phyloP scores from a whole-genome alignment of 1,140 invertebrate species.

The Bradynema listronoti region DNA sequence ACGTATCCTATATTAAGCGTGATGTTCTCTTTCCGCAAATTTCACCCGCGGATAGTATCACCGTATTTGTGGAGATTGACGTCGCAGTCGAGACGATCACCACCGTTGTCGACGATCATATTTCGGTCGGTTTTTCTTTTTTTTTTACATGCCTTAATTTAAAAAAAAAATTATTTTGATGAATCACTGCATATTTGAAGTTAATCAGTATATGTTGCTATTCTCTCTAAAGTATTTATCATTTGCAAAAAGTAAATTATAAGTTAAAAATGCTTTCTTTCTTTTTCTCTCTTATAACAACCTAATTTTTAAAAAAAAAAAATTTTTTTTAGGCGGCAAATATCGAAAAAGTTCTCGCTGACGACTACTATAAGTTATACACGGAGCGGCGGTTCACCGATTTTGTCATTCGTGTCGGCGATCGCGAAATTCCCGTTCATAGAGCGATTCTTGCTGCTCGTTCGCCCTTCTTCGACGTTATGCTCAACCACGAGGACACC shows the following conservation, averaged over 20 bases:
- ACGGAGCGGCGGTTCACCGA: constrained; percentile 47
- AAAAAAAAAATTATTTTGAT: too few species aligned
- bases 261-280: too few species aligned
- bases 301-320: too few species aligned
- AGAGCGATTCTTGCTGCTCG: constrained; percentile 56
- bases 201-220: too few species aligned
- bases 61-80: constrained; percentile 57
- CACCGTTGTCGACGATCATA: constrained; percentile 41
- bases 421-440: constrained; percentile 44
- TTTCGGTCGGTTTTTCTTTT: constrained; percentile 11
- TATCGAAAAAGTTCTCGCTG: too few species aligned
- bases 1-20: constrained; percentile 57
- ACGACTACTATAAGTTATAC: constrained; percentile 53
- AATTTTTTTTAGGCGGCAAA: too few species aligned
- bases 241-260: too few species aligned
- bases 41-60: constrained; percentile 51
- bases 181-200: too few species aligned
- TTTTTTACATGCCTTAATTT: not conserved
- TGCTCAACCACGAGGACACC: constrained; percentile 52
- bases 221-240: too few species aligned
- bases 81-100: constrained; percentile 57
- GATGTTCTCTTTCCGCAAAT: constrained; percentile 57
- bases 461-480: constrained; percentile 54
- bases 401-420: constrained; percentile 47
- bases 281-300: too few species aligned